Conservation (phyloP, 2,113 vertebrate genomes). For the Aspidoscelis tigris region DNA sequence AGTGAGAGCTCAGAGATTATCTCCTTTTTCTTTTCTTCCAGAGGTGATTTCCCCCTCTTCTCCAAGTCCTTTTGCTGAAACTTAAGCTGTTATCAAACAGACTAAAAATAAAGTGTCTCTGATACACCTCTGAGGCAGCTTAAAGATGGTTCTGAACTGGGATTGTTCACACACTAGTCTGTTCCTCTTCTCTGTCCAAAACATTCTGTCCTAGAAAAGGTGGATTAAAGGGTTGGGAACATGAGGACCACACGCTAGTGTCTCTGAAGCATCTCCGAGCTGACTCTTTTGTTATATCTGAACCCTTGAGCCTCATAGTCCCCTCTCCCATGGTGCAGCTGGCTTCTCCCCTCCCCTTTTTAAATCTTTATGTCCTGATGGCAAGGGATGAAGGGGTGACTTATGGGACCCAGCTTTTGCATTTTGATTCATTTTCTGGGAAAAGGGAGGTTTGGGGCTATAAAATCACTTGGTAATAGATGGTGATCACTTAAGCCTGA, state of each 20-base stretch:
- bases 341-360: not conserved
- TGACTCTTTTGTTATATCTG: too few species aligned
- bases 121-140: too few species aligned
- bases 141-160: too few species aligned
- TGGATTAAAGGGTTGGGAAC: too few species aligned
- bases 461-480: not conserved
- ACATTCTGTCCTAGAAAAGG: too few species aligned
- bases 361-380: not conserved
- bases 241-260: too few species aligned
- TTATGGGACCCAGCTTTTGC: not conserved
- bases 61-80: not conserved
- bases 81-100: not conserved
- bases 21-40: not conserved
- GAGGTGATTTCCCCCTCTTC: not conserved
- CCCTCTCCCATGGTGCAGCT: not conserved
- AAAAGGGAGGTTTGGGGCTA: not conserved
- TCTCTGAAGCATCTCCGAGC: too few species aligned
- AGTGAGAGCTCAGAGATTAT: not conserved
- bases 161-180: too few species aligned
- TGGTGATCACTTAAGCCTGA: constrained; percentile 14
- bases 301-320: not conserved
- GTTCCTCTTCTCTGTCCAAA: too few species aligned
- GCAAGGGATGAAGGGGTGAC: not conserved
- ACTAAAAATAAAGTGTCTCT: too few species aligned
- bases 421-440: constrained; percentile 36